Evolutionary conservation across 2,113 vertebrate genomes (phyloP).

Genomic region (Bujurquina vittata): DNA sequence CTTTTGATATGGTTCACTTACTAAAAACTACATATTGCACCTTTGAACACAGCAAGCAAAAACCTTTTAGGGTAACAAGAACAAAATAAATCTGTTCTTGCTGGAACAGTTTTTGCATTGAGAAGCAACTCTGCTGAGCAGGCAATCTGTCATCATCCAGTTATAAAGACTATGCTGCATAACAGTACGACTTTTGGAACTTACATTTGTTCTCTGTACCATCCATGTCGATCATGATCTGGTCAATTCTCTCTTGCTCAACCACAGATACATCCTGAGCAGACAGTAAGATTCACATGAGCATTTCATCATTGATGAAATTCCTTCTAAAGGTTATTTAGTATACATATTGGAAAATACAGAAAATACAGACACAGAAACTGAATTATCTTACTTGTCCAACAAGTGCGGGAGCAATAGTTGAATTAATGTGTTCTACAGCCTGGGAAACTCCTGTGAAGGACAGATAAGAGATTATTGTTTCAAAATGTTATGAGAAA

Average conservation of each 20-base stretch:
- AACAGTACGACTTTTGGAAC: conserved; percentile 25
- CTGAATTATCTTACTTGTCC: conserved; percentile 85
- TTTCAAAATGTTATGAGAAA: background rate
- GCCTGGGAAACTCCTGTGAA: conserved; percentile 94
- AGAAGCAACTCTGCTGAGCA: background rate
- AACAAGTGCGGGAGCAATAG: conserved; percentile 91
- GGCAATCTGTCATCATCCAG: background rate
- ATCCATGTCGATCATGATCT: conserved; percentile 94
- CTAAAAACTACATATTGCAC: background rate
- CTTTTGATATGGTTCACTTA: background rate
- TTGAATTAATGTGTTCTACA: conserved; percentile 94
- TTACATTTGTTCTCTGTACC: conserved; percentile 97
- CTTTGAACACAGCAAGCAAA: background rate
- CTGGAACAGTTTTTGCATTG: background rate
- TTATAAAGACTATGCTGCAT: background rate
- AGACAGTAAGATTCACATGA: background rate
- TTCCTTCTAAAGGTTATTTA: background rate
- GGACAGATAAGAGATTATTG: conserved; percentile 76
- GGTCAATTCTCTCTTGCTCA: conserved; percentile 94
- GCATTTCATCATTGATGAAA: background rate
- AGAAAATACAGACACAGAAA: background rate
- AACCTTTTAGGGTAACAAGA: background rate
- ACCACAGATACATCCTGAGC: conserved; percentile 86
- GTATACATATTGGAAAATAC: background rate
- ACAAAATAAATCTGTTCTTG: background rate